Evolutionary conservation across 2,113 vertebrate genomes (phyloP).

Genomic region (Conger conger): DNA sequence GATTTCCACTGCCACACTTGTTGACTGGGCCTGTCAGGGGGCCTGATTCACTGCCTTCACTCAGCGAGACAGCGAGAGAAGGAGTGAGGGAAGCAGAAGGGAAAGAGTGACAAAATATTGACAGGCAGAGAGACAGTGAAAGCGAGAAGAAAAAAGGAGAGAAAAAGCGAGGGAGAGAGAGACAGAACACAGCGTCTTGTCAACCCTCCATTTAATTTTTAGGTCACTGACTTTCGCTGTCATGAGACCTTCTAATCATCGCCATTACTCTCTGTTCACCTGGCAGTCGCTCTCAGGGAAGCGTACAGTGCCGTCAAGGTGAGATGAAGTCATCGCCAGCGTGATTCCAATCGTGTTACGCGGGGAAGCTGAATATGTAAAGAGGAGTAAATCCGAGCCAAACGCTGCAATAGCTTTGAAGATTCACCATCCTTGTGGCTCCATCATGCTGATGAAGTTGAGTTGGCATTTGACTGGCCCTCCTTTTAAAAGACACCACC

Average conservation of each 20-base stretch:
- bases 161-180: background rate
- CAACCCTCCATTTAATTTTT: background rate
- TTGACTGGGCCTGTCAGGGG: background rate
- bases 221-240: background rate
- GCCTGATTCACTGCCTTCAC: background rate
- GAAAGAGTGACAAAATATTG: conserved; percentile 16
- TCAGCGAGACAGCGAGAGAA: conserved; percentile 35
- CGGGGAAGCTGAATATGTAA: background rate
- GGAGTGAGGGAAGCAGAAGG: conserved; percentile 25
- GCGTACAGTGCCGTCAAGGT: background rate
- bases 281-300: background rate
- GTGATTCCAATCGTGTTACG: background rate
- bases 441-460: conserved; percentile 36
- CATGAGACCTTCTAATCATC: background rate
- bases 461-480: conserved; percentile 31
- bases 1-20: background rate
- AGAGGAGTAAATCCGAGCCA: background rate
- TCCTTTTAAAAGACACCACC: conserved; percentile 23
- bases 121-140: conserved; percentile 43
- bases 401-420: background rate
- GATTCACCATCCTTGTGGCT: background rate
- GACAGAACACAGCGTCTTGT: background rate
- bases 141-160: conserved; percentile 28
- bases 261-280: background rate
- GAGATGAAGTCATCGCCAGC: background rate